These are phyloP conservation scores for Grammomys dolichurus DNA, from an alignment of 2,113 vertebrate species.

Conservation along the genomic window DNA sequence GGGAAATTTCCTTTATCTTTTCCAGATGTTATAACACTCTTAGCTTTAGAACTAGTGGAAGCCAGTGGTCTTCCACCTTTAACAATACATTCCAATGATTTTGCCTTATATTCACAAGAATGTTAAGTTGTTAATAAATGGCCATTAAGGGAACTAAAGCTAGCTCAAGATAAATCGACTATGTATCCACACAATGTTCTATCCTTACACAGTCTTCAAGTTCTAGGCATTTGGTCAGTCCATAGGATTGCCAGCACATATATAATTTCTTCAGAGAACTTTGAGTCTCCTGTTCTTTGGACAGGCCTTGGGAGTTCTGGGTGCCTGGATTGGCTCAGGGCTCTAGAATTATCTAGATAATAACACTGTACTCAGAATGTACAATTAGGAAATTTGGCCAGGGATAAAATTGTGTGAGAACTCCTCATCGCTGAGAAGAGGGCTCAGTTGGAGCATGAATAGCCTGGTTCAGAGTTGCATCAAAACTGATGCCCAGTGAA, in stretches of 20 bases:
- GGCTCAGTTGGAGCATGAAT: background rate
- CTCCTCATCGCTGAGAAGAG: background rate
- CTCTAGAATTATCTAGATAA: background rate
- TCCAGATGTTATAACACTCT: background rate
- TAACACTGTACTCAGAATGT: background rate
- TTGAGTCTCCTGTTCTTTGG: background rate
- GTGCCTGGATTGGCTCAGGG: background rate
- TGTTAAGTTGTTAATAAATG: background rate
- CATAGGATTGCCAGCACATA: background rate
- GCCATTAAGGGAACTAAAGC: background rate
- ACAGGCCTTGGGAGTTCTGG: fast-evolving
- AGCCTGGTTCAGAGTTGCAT: background rate
- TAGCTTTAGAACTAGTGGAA: background rate
- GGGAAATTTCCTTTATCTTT: background rate
- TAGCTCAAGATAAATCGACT: background rate
- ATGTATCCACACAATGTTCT: background rate
- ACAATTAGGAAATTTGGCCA: background rate
- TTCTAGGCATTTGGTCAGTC: background rate
- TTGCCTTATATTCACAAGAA: background rate
- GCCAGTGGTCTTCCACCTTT: background rate
- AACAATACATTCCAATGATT: background rate
- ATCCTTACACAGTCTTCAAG: background rate
- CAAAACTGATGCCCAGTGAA: background rate
- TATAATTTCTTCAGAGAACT: background rate
- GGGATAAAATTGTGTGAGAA: fast-evolving